Evolutionary conservation across 2,888 invertebrate species (phyloP), one percentile per base, ranked within the genome.

Genomic region (Heliconius sara): DNA sequence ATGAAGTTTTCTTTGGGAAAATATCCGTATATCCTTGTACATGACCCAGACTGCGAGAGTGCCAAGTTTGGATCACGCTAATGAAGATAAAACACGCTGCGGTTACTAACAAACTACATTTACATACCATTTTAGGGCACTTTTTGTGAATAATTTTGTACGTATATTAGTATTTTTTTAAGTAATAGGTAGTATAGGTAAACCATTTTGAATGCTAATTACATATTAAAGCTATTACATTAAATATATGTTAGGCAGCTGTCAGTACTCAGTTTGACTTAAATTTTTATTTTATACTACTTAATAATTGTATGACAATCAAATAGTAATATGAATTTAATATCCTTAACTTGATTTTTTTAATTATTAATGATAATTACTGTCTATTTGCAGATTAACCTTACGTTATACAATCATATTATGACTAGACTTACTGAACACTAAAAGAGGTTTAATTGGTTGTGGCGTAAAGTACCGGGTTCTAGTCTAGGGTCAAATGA

Each of bases 401-500:
- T 63, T 65, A 65, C 43, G 66, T 77, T 73, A 72, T 60, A 77
- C 76, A 79, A 79, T 68, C 76, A 57, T 60, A 34, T 70, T 39
- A 39, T 10, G 30, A 67, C 77, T 79, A 60, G 77, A 43, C 60
- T 75, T 68, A 79, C 9, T 76, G 30, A 68, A 74, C 73, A 73
- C 68, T 73, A 78, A 78, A 78, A 78, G 73, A 78, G 73, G 60
- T 67, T 67, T 73, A 74, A 78, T 78, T 74, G 43, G 43, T 72
- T 65, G 22, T 74, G 77, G 79, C 79, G 79, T 79, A 79, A 79
- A 77, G 79, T 80, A 80, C 79, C 80, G 79, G 77, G 82, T 80
- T 79, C 83, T 82, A 63, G 79, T 39, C 80, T 76, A 81, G 81
- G 81, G 82, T 83, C 82, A 80, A 80, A 79, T 73, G 63, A 79